These are phyloP conservation scores for Tipula unca DNA, from an alignment of 2,888 invertebrate species.

Conservation along the genomic window DNA sequence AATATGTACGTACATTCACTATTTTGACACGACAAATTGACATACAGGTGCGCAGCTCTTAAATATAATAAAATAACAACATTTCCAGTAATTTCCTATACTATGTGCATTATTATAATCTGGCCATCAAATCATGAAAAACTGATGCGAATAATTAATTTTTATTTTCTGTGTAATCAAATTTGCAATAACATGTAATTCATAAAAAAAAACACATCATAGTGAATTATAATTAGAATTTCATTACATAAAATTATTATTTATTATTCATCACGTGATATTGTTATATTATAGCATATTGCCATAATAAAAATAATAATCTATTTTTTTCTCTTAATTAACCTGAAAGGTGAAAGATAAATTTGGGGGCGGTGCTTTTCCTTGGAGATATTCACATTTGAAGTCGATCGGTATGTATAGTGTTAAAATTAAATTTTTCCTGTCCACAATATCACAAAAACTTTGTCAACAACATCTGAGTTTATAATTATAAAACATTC, in stretches of 20 bases:
- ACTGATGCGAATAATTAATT: slow-evolving; percentile 8
- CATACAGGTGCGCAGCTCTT: not conserved
- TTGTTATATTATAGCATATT: not conserved
- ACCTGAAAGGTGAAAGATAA: not conserved
- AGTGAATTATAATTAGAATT: not conserved
- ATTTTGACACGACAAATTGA: not conserved
- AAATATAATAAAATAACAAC: not conserved
- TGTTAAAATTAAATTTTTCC: too few relatives aligned
- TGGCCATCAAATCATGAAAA: not conserved
- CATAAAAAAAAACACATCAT: not conserved
- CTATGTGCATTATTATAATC: not conserved
- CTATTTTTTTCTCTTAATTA: not conserved
- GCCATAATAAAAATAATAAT: not conserved
- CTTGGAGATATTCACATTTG: too few relatives aligned
- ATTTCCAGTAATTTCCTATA: not conserved
- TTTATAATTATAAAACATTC: too few relatives aligned
- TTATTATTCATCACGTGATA: not conserved
- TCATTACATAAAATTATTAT: not conserved
- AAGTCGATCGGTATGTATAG: too few relatives aligned
- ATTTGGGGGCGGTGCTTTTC: not conserved
- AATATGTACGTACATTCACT: not conserved
- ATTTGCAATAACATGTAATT: not conserved
- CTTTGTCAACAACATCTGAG: too few relatives aligned
- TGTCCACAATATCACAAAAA: too few relatives aligned
- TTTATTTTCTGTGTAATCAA: not conserved